Evolutionary conservation across 2,797 vertebrate species (phyloP), one percentile per base, ranked within the genome.

Genomic region (Sebastes matsubarae): DNA sequence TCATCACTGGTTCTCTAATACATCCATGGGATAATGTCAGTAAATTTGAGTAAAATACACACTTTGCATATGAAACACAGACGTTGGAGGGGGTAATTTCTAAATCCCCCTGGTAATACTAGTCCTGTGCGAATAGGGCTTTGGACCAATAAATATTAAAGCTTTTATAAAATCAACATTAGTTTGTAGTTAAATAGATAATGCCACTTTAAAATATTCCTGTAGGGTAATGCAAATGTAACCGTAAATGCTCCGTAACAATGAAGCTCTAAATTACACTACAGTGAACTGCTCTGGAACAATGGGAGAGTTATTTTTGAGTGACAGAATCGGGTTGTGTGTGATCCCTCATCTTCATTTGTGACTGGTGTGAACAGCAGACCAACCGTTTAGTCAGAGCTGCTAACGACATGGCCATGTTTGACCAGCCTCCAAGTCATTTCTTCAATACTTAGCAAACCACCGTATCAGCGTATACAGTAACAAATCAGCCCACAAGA

Each of bases 291-390:
- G 5, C 38, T 61, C 34, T 52, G 59, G 54, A 82, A 69, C 52
- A 77, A 79, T 66, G 27, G 24, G 3, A 63, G 46, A 50, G 18
- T 25, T 46, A 54, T 50, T 58, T 78, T 20, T 80, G 81, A 86
- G 29, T 83, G 88, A 79, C 83, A 84, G 79, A 80, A 81, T 60
- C 32, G 10, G 79, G 79, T 68, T 80, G 61, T 64, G 75, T 70
- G 32, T 68, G 32, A 76, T 73, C 30, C 65, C 59, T 76, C 67
- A 38, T 68, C 8, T 59, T 73, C 55, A 78, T 83, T 82, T 76
- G 61, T 77, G 69, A 68, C 76, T 78, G 38, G 27, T 57, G 32
- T 54, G 57, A 76, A 72, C 64, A 29, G 69, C 63, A 65, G 14
- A 71, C 8, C 1, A 0, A 68, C 50, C 12, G 4, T 68, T 79